A percentile compares a stretch with the other conserved stretches of the same genome.
Conservation (phyloP, 2,113 vertebrate species). For the human (Homo sapiens) region DNA sequence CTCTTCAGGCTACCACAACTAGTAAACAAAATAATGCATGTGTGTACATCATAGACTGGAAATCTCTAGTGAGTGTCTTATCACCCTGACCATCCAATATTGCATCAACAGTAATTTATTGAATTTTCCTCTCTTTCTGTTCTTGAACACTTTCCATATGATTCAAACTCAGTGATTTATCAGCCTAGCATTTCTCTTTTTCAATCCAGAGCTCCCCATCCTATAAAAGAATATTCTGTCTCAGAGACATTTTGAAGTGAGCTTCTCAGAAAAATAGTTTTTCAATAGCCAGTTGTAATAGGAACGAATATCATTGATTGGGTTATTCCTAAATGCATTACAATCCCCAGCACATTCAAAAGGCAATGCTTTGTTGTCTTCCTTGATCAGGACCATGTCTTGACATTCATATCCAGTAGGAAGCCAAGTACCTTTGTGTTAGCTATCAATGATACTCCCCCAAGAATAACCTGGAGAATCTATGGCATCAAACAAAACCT, state of each 20-base stretch:
- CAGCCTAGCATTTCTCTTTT: background rate
- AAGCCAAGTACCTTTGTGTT: background rate
- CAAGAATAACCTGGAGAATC: background rate
- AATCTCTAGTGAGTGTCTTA: background rate
- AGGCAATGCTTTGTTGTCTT: constrained; percentile 31
- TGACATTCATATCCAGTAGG: background rate
- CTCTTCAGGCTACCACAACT: constrained; percentile 1
- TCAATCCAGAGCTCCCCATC: background rate
- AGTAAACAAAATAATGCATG: background rate
- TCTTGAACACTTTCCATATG: background rate
- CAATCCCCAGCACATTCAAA: background rate
- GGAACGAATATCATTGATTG: background rate
- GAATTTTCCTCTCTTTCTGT: constrained; percentile 14
- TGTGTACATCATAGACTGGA: background rate
- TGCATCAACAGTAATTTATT: background rate
- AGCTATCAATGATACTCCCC: background rate
- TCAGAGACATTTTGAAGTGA: constrained; percentile 34
- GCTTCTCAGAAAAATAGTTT: constrained; percentile 10
- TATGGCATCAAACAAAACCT: background rate
- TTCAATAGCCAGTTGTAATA: background rate
- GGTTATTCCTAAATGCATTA: background rate
- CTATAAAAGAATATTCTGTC: constrained; percentile 20
- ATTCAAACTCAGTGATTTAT: constrained; percentile 19
- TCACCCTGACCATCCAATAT: background rate
- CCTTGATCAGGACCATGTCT: background rate